Base-by-base conservation (phyloP, 2,888 invertebrate genomes). In the Candidula unifasciata region DNA sequence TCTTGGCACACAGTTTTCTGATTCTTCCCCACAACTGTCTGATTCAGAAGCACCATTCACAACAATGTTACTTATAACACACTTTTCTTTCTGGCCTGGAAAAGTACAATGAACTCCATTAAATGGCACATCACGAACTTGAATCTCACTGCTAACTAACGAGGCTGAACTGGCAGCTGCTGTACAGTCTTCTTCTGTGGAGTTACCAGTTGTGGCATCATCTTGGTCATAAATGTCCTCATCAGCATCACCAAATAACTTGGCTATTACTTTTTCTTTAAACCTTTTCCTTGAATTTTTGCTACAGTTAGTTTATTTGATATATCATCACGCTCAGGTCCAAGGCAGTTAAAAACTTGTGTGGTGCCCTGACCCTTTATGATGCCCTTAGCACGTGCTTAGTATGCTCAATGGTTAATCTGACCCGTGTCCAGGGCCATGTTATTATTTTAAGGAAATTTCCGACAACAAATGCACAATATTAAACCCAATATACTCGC, bases 211-310 rank as follows among this genome's bases (percentile, higher is more conserved):
- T 18, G 18, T 6, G 6, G 33, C 30, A 18, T 30, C 33, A 35
- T 69, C 69, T 2, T 2, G 30, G 33, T 60, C 16, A 16, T 69
- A 24, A 74, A 37, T n/a, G 52, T 80, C 80, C 27, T 44, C 44
- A 33, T 80, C 80, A n/a, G 44, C 2, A 2, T 69, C 30, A 44
- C 80, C 80, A 80, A 68, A 80, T 54, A 80, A 69, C 33, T 80
- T 80, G 10, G 37, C 37, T 52, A 80, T 37, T 10, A 80, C 80
- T 80, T 69, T 80, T 2, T 68, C 33, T 33, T 80, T 80, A 54
- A 80, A 80, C 8, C 44, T 74, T 24, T 37, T 30, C 44, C 24
- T 33, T 68, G 44, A 68, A n/a, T 30, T 69, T 80, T n/a, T n/a
- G n/a, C n/a, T n/a, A n/a, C n/a, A n/a, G n/a, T n/a, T n/a, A n/a